Base-by-base conservation (phyloP, 2,797 vertebrate genomes). In the Bufotes viridis region DNA sequence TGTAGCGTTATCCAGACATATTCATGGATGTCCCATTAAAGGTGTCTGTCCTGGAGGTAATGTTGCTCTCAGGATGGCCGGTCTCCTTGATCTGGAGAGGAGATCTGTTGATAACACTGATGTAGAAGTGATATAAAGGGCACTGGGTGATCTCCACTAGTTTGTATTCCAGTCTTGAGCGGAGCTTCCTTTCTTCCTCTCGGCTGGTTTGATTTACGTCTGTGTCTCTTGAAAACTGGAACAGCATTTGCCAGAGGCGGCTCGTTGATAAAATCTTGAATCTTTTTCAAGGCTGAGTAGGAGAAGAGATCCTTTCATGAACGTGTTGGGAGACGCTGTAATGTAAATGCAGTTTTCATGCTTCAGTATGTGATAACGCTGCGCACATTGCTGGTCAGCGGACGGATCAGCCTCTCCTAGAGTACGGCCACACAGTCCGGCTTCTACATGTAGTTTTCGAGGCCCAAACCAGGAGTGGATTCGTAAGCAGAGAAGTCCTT, bases 331-430 rank as follows among this genome's bases (percentile, higher is more conserved):
- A 82, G 61, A 72, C 11, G 51, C 22, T 20, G n/a, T 15, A 53
- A 83, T 83, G 65, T 70, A 83, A 74, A 75, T 14, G 51, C 67
- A 84, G 51, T 84, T 84, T 84, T 84, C 20, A 84, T 72, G 82
- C 82, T 72, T 55, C 81, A 60, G 4, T 60, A 69, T 74, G 3
- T 13, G 81, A 83, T 83, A 57, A 70, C 0, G 51, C 24, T 58
- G 78, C 42, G 26, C 53, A 29, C 69, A 1, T 53, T 7, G 82
- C 24, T 57, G 65, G 42, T 53, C 49, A 34, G 79, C 14, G 20
- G 8, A 65, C 14, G 26, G 26, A 42, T 10, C 1, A 3, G 42
- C 10, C 26, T 51, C 17, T 42, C 26, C 26, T n/a, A n/a, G 42
- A 42, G 42, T 42, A 7, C 42, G 6, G 42, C 42, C 42, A 7